These are phyloP conservation scores for Eupithecia pulchellata DNA, from an alignment of 2,888 invertebrate genomes.

Conservation along the genomic window DNA sequence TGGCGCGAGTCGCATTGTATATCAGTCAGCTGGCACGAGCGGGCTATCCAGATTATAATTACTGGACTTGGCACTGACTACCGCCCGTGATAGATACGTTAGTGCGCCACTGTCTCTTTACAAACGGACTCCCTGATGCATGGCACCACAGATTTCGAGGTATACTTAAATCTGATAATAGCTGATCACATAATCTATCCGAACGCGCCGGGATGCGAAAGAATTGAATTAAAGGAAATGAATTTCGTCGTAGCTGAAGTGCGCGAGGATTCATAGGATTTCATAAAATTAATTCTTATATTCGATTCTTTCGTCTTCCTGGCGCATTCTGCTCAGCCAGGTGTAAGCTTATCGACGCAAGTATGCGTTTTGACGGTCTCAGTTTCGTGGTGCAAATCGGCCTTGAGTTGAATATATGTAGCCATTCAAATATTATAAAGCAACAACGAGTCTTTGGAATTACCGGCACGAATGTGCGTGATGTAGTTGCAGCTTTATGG, in stretches of 20 bases:
- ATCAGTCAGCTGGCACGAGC: constrained; percentile 18
- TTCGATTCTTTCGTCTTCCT: not conserved
- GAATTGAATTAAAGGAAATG: not conserved
- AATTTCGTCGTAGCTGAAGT: not conserved
- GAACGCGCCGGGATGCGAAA: not conserved
- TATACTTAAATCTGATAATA: not conserved
- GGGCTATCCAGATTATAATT: constrained; percentile 27
- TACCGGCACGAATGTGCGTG: too few species aligned
- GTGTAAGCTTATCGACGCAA: too few species aligned
- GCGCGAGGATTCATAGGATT: not conserved
- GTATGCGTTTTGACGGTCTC: too few species aligned
- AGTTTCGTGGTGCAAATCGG: too few species aligned
- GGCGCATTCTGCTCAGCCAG: not conserved
- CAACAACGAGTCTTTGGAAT: too few species aligned
- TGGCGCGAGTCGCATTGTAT: constrained; percentile 15
- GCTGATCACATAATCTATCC: not conserved
- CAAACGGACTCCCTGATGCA: not conserved
- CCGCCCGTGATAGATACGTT: constrained; percentile 15
- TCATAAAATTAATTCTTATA: not conserved
- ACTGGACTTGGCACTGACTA: constrained; percentile 27
- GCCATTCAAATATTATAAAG: too few species aligned
- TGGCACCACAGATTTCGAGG: not conserved
- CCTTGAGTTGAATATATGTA: too few species aligned
- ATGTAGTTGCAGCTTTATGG: too few species aligned
- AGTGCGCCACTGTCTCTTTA: constrained; percentile 14